These are phyloP conservation scores for Melieria omissa DNA, from an alignment of 2,888 invertebrate genomes.

Conservation along the genomic window DNA sequence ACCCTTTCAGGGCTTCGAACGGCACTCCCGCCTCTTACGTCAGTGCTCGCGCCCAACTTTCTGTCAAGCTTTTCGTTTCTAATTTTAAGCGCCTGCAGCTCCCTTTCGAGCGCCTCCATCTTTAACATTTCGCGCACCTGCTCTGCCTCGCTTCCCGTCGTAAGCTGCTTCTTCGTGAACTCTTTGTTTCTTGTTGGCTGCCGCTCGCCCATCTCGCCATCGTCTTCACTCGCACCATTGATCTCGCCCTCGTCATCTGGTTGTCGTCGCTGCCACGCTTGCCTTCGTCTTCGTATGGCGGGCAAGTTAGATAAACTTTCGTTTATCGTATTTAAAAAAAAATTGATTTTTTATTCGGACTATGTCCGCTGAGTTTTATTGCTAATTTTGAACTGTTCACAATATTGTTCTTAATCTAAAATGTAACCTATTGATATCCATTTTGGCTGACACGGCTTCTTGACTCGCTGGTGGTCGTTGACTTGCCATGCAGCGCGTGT, in stretches of 20 bases:
- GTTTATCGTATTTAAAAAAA: no score
- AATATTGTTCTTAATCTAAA: no score
- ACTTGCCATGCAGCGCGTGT: no score
- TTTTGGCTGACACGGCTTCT: no score
- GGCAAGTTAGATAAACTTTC: no score
- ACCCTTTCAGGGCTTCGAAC: slow-evolving; percentile 3
- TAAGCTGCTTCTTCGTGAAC: not conserved
- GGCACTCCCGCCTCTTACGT: not conserved
- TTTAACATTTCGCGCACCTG: not conserved
- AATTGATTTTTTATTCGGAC: no score
- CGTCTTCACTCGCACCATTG: not conserved
- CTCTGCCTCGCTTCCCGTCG: not conserved
- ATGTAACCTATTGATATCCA: no score
- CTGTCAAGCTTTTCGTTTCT: not conserved
- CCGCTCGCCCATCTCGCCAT: not conserved
- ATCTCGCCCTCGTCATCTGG: not conserved
- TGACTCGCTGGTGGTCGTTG: no score
- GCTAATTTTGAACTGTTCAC: no score
- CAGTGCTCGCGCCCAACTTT: not conserved
- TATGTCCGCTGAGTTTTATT: no score
- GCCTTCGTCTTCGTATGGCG: not conserved
- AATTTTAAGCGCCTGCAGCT: not conserved
- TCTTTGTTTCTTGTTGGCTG: no score
- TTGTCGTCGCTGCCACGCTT: not conserved
- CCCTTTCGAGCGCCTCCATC: not conserved